A percentile compares a stretch with the other conserved stretches of the same genome.
Conservation (phyloP, 2,797 vertebrate species). For the Helostoma temminkii region DNA sequence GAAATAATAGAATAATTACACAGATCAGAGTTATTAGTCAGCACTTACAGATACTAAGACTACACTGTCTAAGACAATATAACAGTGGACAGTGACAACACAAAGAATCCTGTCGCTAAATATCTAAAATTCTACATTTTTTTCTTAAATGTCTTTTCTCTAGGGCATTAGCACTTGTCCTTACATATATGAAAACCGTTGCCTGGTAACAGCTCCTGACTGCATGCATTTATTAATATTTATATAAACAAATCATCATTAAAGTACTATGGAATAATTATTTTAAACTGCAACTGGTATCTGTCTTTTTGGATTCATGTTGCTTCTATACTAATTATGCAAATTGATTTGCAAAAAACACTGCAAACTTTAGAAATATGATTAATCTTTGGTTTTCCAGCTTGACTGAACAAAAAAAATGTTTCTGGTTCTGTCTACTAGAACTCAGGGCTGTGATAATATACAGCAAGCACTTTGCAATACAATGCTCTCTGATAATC, state of each 20-base stretch:
- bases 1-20: no score
- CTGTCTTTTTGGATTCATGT: slow-evolving; percentile 16
- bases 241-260: background rate
- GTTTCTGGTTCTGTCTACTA: background rate
- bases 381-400: slow-evolving; percentile 12
- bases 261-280: background rate
- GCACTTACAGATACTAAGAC: no score
- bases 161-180: background rate
- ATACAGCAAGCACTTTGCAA: background rate
- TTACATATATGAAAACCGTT: slow-evolving; percentile 18
- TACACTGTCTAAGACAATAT: no score
- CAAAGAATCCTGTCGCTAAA: no score
- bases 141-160: slow-evolving; percentile 11
- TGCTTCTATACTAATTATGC: background rate
- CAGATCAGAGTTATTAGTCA: no score
- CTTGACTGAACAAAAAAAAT: background rate
- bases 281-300: background rate
- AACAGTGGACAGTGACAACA: no score
- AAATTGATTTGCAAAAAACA: slow-evolving; percentile 15
- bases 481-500: background rate
- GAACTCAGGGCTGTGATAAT: background rate
- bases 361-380: slow-evolving; percentile 7
- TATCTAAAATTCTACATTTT: no score
- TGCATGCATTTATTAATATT: slow-evolving; percentile 6
- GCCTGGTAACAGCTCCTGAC: slow-evolving; percentile 20